Percentiles rank a stretch among this genome's conserved stretches.
Evolutionary conservation across 1,140 invertebrate genomes (phyloP).

Genomic region (Neelides sp.): DNA sequence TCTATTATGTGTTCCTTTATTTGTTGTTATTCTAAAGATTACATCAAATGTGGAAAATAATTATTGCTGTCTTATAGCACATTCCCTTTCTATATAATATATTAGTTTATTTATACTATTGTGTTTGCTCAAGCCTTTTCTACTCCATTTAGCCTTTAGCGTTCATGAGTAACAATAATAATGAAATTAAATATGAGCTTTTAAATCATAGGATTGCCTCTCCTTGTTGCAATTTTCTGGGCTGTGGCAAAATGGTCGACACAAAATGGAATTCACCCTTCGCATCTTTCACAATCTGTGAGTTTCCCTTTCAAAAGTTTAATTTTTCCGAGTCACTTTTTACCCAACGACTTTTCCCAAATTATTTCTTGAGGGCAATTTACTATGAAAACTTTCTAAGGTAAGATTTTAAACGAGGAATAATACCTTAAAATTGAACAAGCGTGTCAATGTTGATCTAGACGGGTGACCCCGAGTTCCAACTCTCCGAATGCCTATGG

Average conservation of each 20-base stretch:
- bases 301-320: background rate
- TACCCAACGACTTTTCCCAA: background rate
- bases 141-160: no score
- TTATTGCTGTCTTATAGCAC: background rate
- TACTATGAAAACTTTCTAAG: no score
- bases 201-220: conserved; percentile 48
- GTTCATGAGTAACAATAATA: background rate
- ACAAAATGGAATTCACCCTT: no score
- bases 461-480: conserved; percentile 46
- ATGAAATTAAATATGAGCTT: conserved; percentile 1
- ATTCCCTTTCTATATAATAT: no score
- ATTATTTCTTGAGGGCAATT: background rate
- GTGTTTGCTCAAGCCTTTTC: no score
- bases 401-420: background rate
- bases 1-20: no score
- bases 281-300: conserved; percentile 1
- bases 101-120: no score
- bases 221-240: conserved; percentile 53
- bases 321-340: conserved; percentile 1
- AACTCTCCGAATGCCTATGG: conserved; percentile 40
- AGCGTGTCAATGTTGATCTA: conserved; percentile 49
- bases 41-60: background rate
- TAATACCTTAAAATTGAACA: background rate
- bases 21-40: no score
- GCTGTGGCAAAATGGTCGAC: conserved; percentile 44